Base-by-base conservation (phyloP, 2,888 invertebrate genomes). In the Pyrgus malvae region DNA sequence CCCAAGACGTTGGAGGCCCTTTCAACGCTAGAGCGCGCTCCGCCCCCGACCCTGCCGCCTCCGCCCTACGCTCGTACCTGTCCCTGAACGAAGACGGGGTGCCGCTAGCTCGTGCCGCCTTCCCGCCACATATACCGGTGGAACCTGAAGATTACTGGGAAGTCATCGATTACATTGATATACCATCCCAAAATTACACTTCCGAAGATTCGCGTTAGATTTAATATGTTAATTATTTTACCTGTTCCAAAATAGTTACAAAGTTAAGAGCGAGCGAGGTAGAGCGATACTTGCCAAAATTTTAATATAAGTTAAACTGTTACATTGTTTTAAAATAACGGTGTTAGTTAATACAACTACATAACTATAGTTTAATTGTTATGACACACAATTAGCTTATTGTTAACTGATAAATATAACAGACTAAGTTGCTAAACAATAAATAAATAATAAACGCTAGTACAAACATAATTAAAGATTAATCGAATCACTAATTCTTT, bases 151-250 rank as follows among this genome's bases (percentile, higher is more conserved):
- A 88, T 44, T 91, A 93, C 60, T 94, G 94, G 94, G 92, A 92
- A 68, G 93, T 93, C 31, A 76, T 91, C 14, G 95, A 95, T 78
- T 95, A 94, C 69, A 75, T 94, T 2, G 93, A 94, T 63, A 69
- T 94, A 58, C 91, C 49, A 3, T 35, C 60, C 7, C 67, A 63
- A 23, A 65, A 62, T 35, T 45, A 56, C 44, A 59, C 61, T 5
- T 38, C 56, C 16, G 49, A 46, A 44, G 31, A 40, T 21, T 31
- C 8, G 17, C 23, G 14, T 6, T 23, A n/a, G 9, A 23, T 37
- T 1, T 37, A 2, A 19, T 8, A 12, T n/a, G n/a, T n/a, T n/a
- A n/a, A n/a, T n/a, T n/a, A 12, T 35, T 1, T 16, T n/a, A 8
- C n/a, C 14, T 2, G 37, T n/a, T n/a, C 17, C 19, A 1, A 7